These are phyloP conservation scores for Drosophila eohydei DNA, from an alignment of 2,888 invertebrate species.

Conservation along the genomic window DNA sequence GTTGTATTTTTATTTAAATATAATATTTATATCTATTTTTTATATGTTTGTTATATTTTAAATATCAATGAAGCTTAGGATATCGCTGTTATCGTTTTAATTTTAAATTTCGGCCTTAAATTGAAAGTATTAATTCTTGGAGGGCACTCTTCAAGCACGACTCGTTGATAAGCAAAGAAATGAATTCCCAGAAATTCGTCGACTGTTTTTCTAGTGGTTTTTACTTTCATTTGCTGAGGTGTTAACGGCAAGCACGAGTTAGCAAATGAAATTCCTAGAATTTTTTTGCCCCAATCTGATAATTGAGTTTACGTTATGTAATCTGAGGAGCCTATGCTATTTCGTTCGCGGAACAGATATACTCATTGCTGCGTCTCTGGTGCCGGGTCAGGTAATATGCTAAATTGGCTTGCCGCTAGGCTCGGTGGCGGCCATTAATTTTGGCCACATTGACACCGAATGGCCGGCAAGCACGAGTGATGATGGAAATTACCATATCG, in stretches of 20 bases:
- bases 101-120: neutral
- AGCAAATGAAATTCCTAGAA: conserved; percentile 9
- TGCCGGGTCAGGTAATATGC: conserved; percentile 31
- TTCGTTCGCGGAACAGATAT: conserved; percentile 7
- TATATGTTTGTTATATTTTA: too few species aligned
- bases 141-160: neutral
- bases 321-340: neutral
- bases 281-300: conserved; percentile 14
- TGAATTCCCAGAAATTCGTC: neutral
- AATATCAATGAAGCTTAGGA: too few species aligned
- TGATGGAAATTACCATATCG: conserved; percentile 62
- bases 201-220: too few species aligned
- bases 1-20: too few species aligned
- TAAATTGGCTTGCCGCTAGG: conserved; percentile 24
- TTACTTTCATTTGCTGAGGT: neutral
- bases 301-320: conserved; percentile 28
- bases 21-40: too few species aligned
- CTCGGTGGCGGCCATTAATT: conserved; percentile 32
- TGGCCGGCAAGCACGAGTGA: conserved; percentile 55
- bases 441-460: conserved; percentile 38
- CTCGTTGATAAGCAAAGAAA: neutral
- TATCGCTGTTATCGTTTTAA: neutral
- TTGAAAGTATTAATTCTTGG: neutral
- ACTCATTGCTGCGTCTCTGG: conserved; percentile 7
- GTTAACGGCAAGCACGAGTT: neutral